These are phyloP conservation scores for Parnassius apollo DNA, from an alignment of 2,888 invertebrate species.

Conservation along the genomic window DNA sequence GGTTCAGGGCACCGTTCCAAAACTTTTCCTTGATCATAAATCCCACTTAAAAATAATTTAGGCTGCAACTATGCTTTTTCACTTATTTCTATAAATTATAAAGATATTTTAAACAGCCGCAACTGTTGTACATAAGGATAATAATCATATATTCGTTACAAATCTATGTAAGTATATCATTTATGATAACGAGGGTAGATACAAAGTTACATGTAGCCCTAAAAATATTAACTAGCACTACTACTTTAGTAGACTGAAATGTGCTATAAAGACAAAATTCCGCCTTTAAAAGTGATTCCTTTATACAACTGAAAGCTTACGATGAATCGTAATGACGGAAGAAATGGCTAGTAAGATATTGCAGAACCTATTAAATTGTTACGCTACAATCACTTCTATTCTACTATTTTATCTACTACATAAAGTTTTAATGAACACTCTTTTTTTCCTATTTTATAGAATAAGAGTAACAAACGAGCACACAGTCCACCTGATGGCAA, in stretches of 20 bases:
- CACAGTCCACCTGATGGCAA: no score
- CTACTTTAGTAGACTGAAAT: conserved; percentile 53
- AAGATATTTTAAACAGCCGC: background rate
- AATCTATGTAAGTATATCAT: no score
- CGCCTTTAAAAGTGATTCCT: conserved; percentile 47
- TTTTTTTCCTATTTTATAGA: no score
- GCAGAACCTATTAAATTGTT: conserved; percentile 18
- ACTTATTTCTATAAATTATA: background rate
- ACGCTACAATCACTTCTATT: conserved; percentile 17
- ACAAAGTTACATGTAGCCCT: conserved; percentile 45
- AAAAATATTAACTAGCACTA: conserved; percentile 43
- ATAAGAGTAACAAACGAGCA: no score
- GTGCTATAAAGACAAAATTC: conserved; percentile 59
- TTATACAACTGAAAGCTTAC: conserved; percentile 41
- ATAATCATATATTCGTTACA: no score
- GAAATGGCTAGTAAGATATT: conserved; percentile 26
- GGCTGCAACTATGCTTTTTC: no score
- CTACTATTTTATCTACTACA: background rate
- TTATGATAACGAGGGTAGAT: background rate
- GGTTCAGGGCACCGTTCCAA: background rate
- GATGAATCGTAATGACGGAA: conserved; percentile 36
- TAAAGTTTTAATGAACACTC: no score
- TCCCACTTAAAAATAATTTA: background rate
- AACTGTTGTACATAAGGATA: no score
- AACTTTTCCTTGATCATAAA: background rate